Evolutionary conservation across 2,113 vertebrate species (phyloP).

Genomic region (Muscicapa adusta): DNA sequence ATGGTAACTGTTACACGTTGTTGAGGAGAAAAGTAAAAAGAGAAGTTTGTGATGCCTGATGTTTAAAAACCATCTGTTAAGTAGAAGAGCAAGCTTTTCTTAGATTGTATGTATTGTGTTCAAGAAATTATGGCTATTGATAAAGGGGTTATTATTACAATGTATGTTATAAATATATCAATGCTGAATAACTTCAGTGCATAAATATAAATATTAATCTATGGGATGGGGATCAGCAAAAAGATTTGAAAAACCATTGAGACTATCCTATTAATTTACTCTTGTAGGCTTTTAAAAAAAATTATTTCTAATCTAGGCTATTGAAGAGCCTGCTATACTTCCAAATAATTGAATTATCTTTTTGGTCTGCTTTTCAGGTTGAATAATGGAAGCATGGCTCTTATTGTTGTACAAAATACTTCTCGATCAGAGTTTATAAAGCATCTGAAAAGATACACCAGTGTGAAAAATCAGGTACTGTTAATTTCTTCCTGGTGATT

Average conservation of each 20-base stretch:
- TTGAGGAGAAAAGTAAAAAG: background rate
- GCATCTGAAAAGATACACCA: slow-evolving; percentile 88
- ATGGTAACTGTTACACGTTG: background rate
- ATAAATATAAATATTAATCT: background rate
- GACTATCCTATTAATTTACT: background rate
- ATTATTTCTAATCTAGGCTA: background rate
- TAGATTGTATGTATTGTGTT: background rate
- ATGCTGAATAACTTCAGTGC: background rate
- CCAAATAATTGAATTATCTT: background rate
- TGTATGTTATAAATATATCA: background rate
- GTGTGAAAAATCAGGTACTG: slow-evolving; percentile 77
- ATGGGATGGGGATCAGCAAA: background rate
- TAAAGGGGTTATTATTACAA: background rate
- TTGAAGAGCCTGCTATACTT: background rate
- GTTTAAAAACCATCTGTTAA: background rate
- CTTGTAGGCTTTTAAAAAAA: background rate
- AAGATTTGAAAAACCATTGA: background rate
- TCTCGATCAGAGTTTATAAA: slow-evolving; percentile 92
- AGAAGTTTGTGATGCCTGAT: background rate
- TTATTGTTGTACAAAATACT: slow-evolving; percentile 83
- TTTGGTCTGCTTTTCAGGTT: slow-evolving; percentile 75
- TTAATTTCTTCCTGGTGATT: slow-evolving; percentile 8
- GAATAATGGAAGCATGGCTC: slow-evolving; percentile 87
- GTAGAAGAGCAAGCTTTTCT: background rate
- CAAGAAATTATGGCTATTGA: background rate